phyloP scores from a whole-genome alignment of 92 coral and sea anemone species.

The Parazoanthus swiftii region DNA sequence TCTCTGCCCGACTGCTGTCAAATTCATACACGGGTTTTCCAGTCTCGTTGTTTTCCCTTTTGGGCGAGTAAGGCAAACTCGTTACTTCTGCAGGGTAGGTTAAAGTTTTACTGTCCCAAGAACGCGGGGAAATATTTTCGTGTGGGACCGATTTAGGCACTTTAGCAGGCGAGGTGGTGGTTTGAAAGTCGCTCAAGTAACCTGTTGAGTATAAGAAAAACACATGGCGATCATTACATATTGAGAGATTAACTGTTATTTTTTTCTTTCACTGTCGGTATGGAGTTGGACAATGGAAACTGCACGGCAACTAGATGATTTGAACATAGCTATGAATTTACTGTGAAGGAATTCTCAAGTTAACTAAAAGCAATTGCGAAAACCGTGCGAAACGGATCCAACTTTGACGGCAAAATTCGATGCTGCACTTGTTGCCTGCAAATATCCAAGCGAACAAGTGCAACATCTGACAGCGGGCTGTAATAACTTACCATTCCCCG shows the following conservation, averaged over 20 bases:
- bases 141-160: slow-evolving; percentile 40
- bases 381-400: not conserved
- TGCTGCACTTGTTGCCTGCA: slow-evolving; percentile 21
- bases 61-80: slow-evolving; percentile 47
- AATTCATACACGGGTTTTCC: slow-evolving; percentile 32
- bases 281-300: not conserved
- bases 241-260: slow-evolving; percentile 46
- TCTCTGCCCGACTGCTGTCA: slow-evolving; percentile 40
- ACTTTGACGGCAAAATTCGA: slow-evolving; percentile 1
- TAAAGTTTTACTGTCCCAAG: slow-evolving; percentile 62
- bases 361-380: not conserved
- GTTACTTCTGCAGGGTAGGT: slow-evolving; percentile 89
- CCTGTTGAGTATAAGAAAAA: slow-evolving; percentile 72
- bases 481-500: slow-evolving; percentile 64
- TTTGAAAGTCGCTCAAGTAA: slow-evolving; percentile 54
- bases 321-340: slow-evolving; percentile 19
- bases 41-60: slow-evolving; percentile 37
- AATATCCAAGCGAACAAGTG: slow-evolving; percentile 32
- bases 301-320: slow-evolving; percentile 5
- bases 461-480: slow-evolving; percentile 16
- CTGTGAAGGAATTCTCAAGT: not conserved
- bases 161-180: slow-evolving; percentile 47
- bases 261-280: slow-evolving; percentile 26
- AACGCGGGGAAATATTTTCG: slow-evolving; percentile 52
- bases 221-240: slow-evolving; percentile 69